Evolutionary conservation across 2,113 vertebrate species (phyloP).

Genomic region (Labeo catla): DNA sequence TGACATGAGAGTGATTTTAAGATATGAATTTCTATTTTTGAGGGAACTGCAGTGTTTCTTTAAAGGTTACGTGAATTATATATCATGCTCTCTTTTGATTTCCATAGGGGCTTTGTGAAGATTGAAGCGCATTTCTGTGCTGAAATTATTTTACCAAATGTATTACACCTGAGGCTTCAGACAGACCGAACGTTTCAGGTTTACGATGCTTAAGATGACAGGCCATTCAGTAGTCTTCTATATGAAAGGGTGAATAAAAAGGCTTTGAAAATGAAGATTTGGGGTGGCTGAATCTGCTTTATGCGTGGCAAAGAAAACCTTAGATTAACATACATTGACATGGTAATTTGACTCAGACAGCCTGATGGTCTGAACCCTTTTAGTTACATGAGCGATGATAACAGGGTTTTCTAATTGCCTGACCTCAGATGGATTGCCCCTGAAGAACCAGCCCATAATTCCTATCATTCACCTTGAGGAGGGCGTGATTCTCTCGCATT

Average conservation of each 20-base stretch:
- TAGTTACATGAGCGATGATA: constrained; percentile 52
- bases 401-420: constrained; percentile 56
- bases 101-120: not conserved
- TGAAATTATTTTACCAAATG: constrained; percentile 11
- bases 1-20: not conserved
- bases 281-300: constrained; percentile 22
- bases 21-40: not conserved
- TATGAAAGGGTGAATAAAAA: constrained; percentile 45
- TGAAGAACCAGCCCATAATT: constrained; percentile 40
- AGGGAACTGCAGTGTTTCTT: not conserved
- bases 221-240: constrained; percentile 43
- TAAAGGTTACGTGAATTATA: constrained; percentile 13
- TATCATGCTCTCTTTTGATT: not conserved
- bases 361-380: constrained; percentile 33
- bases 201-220: constrained; percentile 24
- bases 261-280: constrained; percentile 18
- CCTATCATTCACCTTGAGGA: constrained; percentile 47
- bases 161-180: constrained; percentile 34
- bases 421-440: constrained; percentile 53
- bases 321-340: constrained; percentile 64
- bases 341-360: constrained; percentile 51
- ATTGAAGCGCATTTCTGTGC: not conserved
- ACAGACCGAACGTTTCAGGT: constrained; percentile 25
- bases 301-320: constrained; percentile 22
- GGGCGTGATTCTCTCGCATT: constrained; percentile 13